phyloP scores from a whole-genome alignment of 2,113 vertebrate species.

The Nymphicus hollandicus region DNA sequence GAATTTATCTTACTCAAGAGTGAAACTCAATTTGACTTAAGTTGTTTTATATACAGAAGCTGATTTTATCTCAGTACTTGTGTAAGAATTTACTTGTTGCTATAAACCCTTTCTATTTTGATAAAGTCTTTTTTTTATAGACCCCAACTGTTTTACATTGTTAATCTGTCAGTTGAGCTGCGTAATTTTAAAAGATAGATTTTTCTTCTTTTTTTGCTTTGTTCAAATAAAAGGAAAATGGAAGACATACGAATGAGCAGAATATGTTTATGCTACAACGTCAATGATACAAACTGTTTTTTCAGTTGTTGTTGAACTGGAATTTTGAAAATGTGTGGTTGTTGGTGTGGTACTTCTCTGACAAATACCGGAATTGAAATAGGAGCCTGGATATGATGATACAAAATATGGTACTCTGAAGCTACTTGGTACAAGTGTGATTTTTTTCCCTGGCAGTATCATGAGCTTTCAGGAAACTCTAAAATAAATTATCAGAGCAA shows the following conservation, averaged over 20 bases:
- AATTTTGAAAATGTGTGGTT: constrained; percentile 43
- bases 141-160: constrained; percentile 4
- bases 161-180: constrained; percentile 42
- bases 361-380: constrained; percentile 32
- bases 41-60: constrained; percentile 43
- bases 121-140: not conserved
- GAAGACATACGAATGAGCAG: constrained; percentile 49
- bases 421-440: not conserved
- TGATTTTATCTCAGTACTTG: constrained; percentile 38
- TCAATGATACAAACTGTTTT: constrained; percentile 59
- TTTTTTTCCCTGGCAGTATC: constrained; percentile 17
- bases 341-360: constrained; percentile 35
- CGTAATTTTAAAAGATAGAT: not conserved
- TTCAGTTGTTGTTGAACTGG: constrained; percentile 54
- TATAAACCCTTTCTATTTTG: constrained; percentile 47
- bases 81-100: constrained; percentile 48
- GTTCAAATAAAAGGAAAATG: constrained; percentile 29
- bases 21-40: constrained; percentile 9
- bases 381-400: not conserved
- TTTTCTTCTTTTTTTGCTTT: not conserved
- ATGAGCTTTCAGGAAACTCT: not conserved
- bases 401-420: constrained; percentile 18
- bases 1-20: constrained; percentile 1
- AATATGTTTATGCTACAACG: constrained; percentile 48
- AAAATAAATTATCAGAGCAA: not conserved